These are phyloP conservation scores for Diorhabda carinulata DNA, from an alignment of 1,140 invertebrate genomes.

Conservation along the genomic window DNA sequence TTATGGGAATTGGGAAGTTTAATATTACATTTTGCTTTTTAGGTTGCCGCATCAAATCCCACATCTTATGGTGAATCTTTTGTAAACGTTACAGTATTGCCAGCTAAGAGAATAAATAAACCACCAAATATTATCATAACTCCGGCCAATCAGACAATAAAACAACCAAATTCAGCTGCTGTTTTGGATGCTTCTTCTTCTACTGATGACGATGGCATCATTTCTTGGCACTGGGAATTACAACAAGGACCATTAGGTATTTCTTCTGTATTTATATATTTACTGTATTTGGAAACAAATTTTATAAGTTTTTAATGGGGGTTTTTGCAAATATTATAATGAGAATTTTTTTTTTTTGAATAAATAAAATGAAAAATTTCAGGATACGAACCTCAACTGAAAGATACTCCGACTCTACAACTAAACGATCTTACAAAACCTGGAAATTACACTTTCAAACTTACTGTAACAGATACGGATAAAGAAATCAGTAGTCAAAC, in stretches of 20 bases:
- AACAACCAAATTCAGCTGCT: conserved; percentile 82
- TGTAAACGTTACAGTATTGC: conserved; percentile 88
- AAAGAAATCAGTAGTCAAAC: conserved; percentile 79
- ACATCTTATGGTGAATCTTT: conserved; percentile 77
- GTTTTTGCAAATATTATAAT: too few relatives aligned
- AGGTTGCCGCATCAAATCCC: conserved; percentile 65
- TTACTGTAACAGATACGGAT: conserved; percentile 90
- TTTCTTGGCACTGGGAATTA: conserved; percentile 88
- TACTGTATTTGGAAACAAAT: too few relatives aligned
- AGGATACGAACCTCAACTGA: conserved; percentile 74
- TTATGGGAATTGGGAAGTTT: not conserved
- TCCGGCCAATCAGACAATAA: conserved; percentile 77
- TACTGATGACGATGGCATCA: conserved; percentile 58
- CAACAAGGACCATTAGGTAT: conserved; percentile 63
- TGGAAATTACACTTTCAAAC: conserved; percentile 90
- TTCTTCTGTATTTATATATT: not conserved
- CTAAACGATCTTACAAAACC: conserved; percentile 76
- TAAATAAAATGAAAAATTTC: conserved; percentile 44
- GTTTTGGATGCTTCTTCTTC: conserved; percentile 77
- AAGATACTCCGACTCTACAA: conserved; percentile 78
- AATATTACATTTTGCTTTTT: not conserved
- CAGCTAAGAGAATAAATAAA: conserved; percentile 80
- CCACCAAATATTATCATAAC: conserved; percentile 82
- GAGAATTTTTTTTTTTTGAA: not conserved
- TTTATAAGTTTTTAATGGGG: too few relatives aligned